These are phyloP conservation scores for Microtus oregoni DNA, from an alignment of 2,113 vertebrate species.

Conservation along the genomic window DNA sequence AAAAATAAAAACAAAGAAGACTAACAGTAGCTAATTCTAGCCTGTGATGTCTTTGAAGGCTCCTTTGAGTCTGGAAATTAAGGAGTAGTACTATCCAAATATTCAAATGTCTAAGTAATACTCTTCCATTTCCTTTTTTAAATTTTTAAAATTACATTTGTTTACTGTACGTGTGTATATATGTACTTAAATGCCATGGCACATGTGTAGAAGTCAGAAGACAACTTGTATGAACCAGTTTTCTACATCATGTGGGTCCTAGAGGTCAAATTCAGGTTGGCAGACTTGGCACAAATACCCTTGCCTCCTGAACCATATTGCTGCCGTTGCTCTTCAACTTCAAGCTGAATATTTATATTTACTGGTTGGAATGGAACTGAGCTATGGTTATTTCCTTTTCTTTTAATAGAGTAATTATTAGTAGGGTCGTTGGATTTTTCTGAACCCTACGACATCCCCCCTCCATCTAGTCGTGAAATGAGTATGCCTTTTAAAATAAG, in stretches of 20 bases:
- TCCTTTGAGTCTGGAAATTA: constrained; percentile 49
- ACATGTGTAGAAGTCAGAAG: neutral
- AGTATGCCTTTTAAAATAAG: constrained; percentile 21
- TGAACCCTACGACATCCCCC: neutral
- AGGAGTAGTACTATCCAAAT: neutral
- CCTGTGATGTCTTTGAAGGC: neutral
- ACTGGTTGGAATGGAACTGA: constrained; percentile 14
- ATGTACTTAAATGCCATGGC: no score
- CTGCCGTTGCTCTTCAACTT: neutral
- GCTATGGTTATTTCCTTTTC: neutral
- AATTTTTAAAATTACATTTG: neutral
- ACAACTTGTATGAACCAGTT: no score
- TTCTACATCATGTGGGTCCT: neutral
- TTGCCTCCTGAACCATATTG: no score
- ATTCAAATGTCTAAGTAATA: constrained; percentile 59
- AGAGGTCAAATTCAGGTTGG: no score
- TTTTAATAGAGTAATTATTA: constrained; percentile 40
- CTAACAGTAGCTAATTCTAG: neutral
- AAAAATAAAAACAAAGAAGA: neutral
- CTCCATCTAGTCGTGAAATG: neutral
- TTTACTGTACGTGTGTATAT: neutral
- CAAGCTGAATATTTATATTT: constrained; percentile 1
- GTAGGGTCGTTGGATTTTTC: neutral
- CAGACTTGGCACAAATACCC: neutral
- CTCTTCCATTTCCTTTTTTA: neutral